Evolutionary conservation across 2,113 vertebrate genomes (phyloP), one percentile per base, ranked within the genome.

Genomic region (Corythaeola cristata): DNA sequence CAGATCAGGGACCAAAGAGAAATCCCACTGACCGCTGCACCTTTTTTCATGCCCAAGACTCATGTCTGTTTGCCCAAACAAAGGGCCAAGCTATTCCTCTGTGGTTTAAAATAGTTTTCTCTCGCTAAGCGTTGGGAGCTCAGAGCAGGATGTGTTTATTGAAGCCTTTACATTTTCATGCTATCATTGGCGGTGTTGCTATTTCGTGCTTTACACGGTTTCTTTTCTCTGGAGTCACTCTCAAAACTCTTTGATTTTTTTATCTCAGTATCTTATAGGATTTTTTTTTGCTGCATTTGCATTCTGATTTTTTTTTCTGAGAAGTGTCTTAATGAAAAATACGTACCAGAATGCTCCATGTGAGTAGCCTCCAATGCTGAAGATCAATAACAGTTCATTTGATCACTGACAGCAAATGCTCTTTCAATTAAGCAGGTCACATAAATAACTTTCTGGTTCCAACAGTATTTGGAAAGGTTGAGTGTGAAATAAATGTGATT

Each of bases 351-450:
- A 93, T 76, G 64, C 88, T 93, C 86, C 15, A 3, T 84, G 72
- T 88, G 82, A 94, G 85, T 66, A 87, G 90, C 84, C 90, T 96
- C 92, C 81, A 92, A 95, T 83, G 89, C 55, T 92, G 93, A 89
- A 93, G 93, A 97, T 97, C 97, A 96, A 97, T 97, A 97, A 94
- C 85, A 94, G 97, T 97, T 97, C 96, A 97, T 97, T 97, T 97
- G 97, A 96, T 97, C 92, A 93, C 95, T 96, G 97, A 97, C 93
- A 89, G 90, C 86, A 93, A 97, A 97, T 95, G 76, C 90, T 97
- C 95, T 97, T 97, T 97, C 96, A 97, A 96, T 97, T 97, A 97
- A 96, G 90, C 78, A 93, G 90, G 96, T 97, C 94, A 95, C 96
- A 97, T 97, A 97, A 97, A 97, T 97, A 97, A 95, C 93, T 94